These are phyloP conservation scores for Antheraea assamensis DNA, from an alignment of 2,888 invertebrate genomes.

Conservation along the genomic window DNA sequence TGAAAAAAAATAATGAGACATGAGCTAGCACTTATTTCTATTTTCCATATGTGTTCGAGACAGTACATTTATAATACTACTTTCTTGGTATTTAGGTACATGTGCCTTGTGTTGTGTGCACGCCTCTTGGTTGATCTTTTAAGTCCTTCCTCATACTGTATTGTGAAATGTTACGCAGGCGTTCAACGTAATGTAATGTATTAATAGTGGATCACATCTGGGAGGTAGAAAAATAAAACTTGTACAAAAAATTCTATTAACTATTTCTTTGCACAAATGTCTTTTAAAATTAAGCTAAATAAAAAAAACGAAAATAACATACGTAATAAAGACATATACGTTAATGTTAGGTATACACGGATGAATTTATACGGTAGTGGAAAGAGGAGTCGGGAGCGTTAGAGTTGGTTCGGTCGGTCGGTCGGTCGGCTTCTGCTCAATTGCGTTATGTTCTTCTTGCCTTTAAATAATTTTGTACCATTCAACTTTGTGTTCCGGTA, in stretches of 20 bases:
- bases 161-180: slow-evolving; percentile 22
- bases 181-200: slow-evolving; percentile 23
- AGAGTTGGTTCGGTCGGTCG: slow-evolving; percentile 21
- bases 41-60: background rate
- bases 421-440: slow-evolving; percentile 38
- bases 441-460: slow-evolving; percentile 20
- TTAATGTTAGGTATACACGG: slow-evolving; percentile 76
- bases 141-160: slow-evolving; percentile 29
- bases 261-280: slow-evolving; percentile 73
- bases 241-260: slow-evolving; percentile 68
- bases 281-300: slow-evolving; percentile 63
- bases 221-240: slow-evolving; percentile 43
- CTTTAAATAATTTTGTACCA: slow-evolving; percentile 15
- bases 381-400: slow-evolving; percentile 29
- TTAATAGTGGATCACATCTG: slow-evolving; percentile 33
- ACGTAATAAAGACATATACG: slow-evolving; percentile 83
- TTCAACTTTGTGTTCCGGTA: background rate
- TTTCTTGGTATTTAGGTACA: background rate
- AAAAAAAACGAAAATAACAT: slow-evolving; percentile 76
- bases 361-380: slow-evolving; percentile 72
- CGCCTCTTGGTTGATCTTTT: slow-evolving; percentile 25
- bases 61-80: background rate
- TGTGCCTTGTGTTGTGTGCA: slow-evolving; percentile 7
- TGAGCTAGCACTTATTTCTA: background rate
- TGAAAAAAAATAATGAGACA: background rate